Evolutionary conservation across 1,140 invertebrate genomes (phyloP).

Genomic region (Neoseiulus cucumeris): DNA sequence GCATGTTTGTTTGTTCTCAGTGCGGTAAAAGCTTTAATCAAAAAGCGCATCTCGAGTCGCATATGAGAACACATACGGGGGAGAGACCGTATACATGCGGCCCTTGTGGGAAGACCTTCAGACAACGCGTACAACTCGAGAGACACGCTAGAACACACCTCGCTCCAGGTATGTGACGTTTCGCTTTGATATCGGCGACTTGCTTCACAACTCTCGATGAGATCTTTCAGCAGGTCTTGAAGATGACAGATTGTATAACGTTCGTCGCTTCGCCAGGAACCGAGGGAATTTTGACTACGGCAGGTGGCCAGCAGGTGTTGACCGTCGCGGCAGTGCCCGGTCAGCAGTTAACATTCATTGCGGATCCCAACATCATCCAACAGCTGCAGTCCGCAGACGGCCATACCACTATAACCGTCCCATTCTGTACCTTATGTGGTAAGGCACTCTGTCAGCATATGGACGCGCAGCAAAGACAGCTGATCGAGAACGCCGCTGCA

Average conservation of each 20-base stretch:
- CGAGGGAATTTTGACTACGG: constrained; percentile 6
- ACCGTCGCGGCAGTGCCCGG: constrained; percentile 4
- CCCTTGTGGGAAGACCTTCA: constrained; percentile 11
- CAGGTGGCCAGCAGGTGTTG: constrained; percentile 9
- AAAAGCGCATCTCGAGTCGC: constrained; percentile 27
- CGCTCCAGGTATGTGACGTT: constrained; percentile 2
- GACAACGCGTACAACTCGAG: constrained; percentile 11
- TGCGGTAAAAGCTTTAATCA: constrained; percentile 29
- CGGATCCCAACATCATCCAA: constrained; percentile 8
- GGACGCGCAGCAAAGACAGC: constrained; percentile 11
- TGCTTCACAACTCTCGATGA: too few relatives aligned
- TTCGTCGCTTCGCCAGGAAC: background rate
- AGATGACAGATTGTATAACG: too few relatives aligned
- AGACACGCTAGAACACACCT: constrained; percentile 8
- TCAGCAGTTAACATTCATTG: background rate
- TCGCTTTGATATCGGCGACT: background rate
- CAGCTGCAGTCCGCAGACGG: constrained; percentile 11
- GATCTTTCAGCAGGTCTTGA: too few relatives aligned
- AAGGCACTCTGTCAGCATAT: constrained; percentile 11
- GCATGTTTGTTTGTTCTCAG: constrained; percentile 27
- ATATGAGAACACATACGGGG: constrained; percentile 11
- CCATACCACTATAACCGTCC: constrained; percentile 11
- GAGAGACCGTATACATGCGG: constrained; percentile 11
- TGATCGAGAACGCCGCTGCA: background rate
- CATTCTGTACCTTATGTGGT: constrained; percentile 10